phyloP scores from a whole-genome alignment of 2,113 vertebrate genomes.

The Stegostoma tigrinum region DNA sequence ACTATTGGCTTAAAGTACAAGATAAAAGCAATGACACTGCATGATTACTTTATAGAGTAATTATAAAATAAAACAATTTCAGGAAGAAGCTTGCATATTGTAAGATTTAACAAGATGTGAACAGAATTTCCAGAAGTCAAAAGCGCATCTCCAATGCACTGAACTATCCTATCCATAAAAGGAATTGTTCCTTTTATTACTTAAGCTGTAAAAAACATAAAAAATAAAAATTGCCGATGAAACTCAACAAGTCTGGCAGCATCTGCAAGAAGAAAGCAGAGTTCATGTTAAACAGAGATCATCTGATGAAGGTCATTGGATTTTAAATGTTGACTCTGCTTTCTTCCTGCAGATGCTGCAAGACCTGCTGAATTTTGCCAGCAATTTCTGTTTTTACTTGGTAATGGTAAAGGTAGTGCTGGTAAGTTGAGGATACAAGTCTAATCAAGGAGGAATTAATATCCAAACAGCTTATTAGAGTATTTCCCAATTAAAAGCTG shows the following conservation, averaged over 20 bases:
- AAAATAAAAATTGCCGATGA: too few species aligned
- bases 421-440: neutral
- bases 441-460: constrained; percentile 18
- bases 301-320: too few species aligned
- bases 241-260: too few species aligned
- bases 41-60: neutral
- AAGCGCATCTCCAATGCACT: neutral
- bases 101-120: neutral
- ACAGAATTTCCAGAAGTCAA: neutral
- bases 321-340: too few species aligned
- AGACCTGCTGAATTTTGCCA: too few species aligned
- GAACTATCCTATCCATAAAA: neutral
- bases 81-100: neutral
- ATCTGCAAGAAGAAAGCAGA: too few species aligned
- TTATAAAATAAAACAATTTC: neutral
- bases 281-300: too few species aligned
- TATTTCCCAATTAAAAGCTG: neutral
- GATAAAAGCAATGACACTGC: too few species aligned
- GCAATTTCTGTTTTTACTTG: too few species aligned
- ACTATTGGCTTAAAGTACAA: too few species aligned
- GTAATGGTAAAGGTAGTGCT: too few species aligned
- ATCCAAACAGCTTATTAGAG: constrained; percentile 18
- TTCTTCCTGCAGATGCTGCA: too few species aligned
- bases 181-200: neutral
- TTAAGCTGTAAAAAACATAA: neutral